Conservation (phyloP, 2,888 invertebrate genomes). For the Harpagoxenus sublaevis region DNA sequence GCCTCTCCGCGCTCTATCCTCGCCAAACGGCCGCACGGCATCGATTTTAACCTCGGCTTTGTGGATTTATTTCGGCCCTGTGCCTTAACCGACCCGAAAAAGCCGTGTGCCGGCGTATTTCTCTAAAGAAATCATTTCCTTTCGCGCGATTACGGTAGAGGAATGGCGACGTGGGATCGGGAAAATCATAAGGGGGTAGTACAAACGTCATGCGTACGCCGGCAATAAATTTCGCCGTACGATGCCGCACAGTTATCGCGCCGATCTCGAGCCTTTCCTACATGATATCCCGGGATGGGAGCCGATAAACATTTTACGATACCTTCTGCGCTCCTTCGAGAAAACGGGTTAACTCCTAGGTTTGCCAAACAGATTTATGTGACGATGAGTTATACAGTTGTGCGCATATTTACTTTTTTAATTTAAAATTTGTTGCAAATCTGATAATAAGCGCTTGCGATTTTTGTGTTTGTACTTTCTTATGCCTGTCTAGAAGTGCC, state of each 20-base stretch:
- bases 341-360: background rate
- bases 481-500: background rate
- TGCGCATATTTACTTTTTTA: background rate
- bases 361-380: background rate
- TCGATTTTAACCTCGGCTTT: constrained; percentile 75
- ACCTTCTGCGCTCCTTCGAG: background rate
- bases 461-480: background rate
- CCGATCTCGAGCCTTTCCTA: constrained; percentile 17
- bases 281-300: background rate
- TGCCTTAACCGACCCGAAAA: constrained; percentile 52
- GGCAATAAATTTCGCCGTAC: constrained; percentile 35
- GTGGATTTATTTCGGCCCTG: constrained; percentile 72
- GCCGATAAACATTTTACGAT: constrained; percentile 43
- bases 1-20: constrained; percentile 55
- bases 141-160: constrained; percentile 49
- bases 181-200: constrained; percentile 44
- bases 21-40: constrained; percentile 71
- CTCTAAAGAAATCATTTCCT: constrained; percentile 65
- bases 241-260: constrained; percentile 41
- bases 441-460: background rate
- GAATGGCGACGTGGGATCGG: constrained; percentile 30
- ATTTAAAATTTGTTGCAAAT: background rate
- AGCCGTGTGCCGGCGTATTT: constrained; percentile 47
- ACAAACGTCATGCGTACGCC: constrained; percentile 34
- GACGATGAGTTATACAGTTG: background rate